phyloP scores from a whole-genome alignment of 2,113 vertebrate species.

The Ploceus nigricollis region DNA sequence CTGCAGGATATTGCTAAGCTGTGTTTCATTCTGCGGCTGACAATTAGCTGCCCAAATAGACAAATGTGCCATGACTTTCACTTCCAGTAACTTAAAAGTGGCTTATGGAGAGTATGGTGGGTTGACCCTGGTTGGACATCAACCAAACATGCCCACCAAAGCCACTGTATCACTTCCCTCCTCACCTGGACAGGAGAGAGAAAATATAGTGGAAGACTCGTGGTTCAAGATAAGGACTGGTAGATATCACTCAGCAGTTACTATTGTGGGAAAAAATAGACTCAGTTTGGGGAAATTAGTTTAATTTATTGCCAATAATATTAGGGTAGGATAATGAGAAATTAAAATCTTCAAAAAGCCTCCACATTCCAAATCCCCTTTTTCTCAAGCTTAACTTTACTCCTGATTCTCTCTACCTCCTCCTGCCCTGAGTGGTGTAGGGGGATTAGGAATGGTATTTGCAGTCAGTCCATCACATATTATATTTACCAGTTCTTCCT shows the following conservation, averaged over 20 bases:
- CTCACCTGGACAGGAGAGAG: background rate
- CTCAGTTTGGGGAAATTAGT: background rate
- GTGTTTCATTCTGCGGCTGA: background rate
- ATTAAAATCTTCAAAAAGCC: background rate
- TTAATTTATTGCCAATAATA: background rate
- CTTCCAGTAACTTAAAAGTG: background rate
- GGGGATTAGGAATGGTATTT: background rate
- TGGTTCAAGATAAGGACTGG: background rate
- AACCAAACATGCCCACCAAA: background rate
- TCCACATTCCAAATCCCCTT: background rate
- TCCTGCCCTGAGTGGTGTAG: background rate
- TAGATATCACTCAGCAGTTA: background rate
- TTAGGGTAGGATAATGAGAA: background rate
- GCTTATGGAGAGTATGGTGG: background rate
- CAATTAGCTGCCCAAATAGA: background rate
- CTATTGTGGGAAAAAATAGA: background rate
- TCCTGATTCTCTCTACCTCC: accelerated
- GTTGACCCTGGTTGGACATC: background rate
- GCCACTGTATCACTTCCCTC: background rate
- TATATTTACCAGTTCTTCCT: background rate
- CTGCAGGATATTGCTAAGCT: background rate
- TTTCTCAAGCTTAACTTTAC: background rate
- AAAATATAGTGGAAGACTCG: accelerated
- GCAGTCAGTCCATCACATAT: background rate
- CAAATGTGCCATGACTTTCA: background rate